Base-by-base conservation (phyloP, 2,888 invertebrate genomes). In the Limnephilus auricula region DNA sequence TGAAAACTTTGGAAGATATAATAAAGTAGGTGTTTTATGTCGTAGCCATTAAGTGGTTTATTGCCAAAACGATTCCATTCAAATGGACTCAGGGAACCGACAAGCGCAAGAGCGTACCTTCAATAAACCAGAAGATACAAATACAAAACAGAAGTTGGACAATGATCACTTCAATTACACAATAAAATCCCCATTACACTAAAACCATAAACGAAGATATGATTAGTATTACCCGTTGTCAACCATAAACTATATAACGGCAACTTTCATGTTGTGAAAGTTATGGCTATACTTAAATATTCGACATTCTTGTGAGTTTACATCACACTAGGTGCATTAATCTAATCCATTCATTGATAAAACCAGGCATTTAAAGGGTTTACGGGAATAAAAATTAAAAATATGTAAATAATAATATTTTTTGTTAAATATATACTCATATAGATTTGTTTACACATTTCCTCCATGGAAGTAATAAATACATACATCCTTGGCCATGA, bases 191-290 rank as follows among this genome's bases (percentile, higher is more conserved):
- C 89, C 83, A 85, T 91, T 91, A 91, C 86, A 91, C 90, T 92
- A 92, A 92, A 92, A 91, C 92, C 15, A 92, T 92, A 91, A 92
- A 91, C 90, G 80, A 83, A 90, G 90, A 90, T 80, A 87, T 82
- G 82, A 40, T 31, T 15, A n/a, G 65, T 65, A 87, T 82, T 89
- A 40, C 31, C 5, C 45, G 65, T 65, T 86, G 65, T 65, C 79
- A 79, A 31, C 32, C 50, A 86, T 86, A 86, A 86, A 86, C 30
- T 65, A 65, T 65, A 86, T 30, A 85, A 30, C 4, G 85, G 40
- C 32, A 65, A 65, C 65, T 65, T 65, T 86, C 50, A n/a, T 31
- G 2, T 86, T 25, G 34, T 86, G 50, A 86, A 86, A 45, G 85
- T 85, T 85, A 40, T 85, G 45, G 10, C 85, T 15, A 18, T 5